A percentile compares a stretch with the other conserved stretches of the same genome.
These are phyloP conservation scores for Lithobates sylvaticus DNA, from an alignment of 2,797 vertebrate genomes.

Conservation along the genomic window DNA sequence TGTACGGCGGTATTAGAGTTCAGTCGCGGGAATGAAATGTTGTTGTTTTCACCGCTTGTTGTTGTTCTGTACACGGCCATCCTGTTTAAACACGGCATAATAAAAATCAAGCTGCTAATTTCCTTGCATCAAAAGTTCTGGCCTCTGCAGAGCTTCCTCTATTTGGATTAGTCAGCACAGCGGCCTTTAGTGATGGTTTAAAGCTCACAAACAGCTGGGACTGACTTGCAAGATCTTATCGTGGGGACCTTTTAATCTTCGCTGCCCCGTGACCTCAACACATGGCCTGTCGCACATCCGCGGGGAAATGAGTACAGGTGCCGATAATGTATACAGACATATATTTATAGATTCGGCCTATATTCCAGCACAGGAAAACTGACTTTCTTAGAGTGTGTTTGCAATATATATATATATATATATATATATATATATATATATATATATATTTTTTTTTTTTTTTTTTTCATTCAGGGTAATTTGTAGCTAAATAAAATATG, in stretches of 20 bases:
- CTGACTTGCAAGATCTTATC: constrained; percentile 49
- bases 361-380: not conserved
- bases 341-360: not conserved
- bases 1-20: too few relatives aligned
- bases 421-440: too few relatives aligned
- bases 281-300: constrained; percentile 42
- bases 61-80: constrained; percentile 32
- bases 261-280: constrained; percentile 16
- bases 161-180: constrained; percentile 35
- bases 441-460: too few relatives aligned
- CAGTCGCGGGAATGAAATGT: too few relatives aligned
- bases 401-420: too few relatives aligned
- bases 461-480: too few relatives aligned
- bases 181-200: constrained; percentile 37
- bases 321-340: not conserved
- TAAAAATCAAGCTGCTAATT: constrained; percentile 49
- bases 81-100: constrained; percentile 52
- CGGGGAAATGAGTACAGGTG: constrained; percentile 34
- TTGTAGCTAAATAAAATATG: too few relatives aligned
- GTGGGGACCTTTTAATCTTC: constrained; percentile 42
- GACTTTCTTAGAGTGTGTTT: not conserved
- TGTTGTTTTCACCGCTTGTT: constrained; percentile 30
- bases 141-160: constrained; percentile 43
- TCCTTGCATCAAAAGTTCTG: constrained; percentile 54
- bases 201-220: constrained; percentile 51